phyloP scores from a whole-genome alignment of 2,888 invertebrate genomes.

The Hirudinaria manillensis region DNA sequence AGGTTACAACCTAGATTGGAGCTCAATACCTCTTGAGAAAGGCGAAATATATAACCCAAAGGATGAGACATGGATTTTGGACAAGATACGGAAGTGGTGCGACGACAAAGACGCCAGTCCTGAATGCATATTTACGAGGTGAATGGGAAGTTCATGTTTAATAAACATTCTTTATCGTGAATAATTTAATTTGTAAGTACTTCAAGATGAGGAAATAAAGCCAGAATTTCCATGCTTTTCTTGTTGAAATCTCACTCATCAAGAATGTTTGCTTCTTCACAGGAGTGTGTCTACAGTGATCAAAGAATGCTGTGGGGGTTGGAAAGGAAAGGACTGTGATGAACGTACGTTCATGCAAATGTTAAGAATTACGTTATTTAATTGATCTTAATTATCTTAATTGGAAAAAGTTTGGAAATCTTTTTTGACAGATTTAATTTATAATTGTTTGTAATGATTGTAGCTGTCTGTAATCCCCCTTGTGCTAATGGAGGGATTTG shows the following conservation, averaged over 20 bases:
- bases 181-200: too few relatives aligned
- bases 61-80: slow-evolving; percentile 23
- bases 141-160: not conserved
- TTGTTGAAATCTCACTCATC: not conserved
- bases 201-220: not conserved
- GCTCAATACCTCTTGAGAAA: slow-evolving; percentile 14
- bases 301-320: slow-evolving; percentile 31
- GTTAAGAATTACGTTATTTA: not conserved
- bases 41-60: slow-evolving; percentile 9
- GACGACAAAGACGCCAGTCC: slow-evolving; percentile 27
- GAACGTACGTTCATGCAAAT: slow-evolving; percentile 16
- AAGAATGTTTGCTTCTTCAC: too few relatives aligned
- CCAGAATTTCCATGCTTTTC: not conserved
- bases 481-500: slow-evolving; percentile 28
- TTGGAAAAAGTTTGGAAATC: too few relatives aligned
- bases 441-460: not conserved
- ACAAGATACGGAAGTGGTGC: slow-evolving; percentile 20
- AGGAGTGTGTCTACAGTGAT: slow-evolving; percentile 16
- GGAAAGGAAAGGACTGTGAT: slow-evolving; percentile 27
- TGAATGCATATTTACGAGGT: slow-evolving; percentile 22
- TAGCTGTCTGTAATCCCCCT: slow-evolving; percentile 6
- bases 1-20: slow-evolving; percentile 27
- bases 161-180: too few relatives aligned
- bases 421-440: too few relatives aligned
- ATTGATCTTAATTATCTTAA: too few relatives aligned